Conservation (phyloP, 2,797 vertebrate genomes). For the Cichlasoma orientale region DNA sequence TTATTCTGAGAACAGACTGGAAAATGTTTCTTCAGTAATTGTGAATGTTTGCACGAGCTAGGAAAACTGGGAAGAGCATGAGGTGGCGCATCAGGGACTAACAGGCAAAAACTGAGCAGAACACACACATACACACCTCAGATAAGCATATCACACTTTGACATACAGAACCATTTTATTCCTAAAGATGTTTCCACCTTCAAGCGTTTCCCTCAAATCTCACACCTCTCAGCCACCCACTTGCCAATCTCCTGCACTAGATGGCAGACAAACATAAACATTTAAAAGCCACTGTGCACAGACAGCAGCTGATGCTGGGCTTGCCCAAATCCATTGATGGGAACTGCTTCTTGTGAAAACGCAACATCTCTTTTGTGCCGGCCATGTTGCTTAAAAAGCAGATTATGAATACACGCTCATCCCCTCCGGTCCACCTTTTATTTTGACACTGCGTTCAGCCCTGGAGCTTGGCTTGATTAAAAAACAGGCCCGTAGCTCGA, state of each 20-base stretch:
- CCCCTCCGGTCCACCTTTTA: constrained; percentile 35
- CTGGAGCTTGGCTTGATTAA: constrained; percentile 36
- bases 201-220: not conserved
- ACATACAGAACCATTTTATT: not conserved
- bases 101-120: not conserved
- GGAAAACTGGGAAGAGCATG: not conserved
- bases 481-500: constrained; percentile 37
- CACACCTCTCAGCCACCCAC: not conserved
- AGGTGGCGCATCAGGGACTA: not conserved
- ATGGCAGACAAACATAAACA: constrained; percentile 64
- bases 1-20: not conserved
- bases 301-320: not conserved
- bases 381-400: constrained; percentile 6
- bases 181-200: not conserved
- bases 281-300: not conserved
- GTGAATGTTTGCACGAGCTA: not conserved
- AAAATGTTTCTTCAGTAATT: not conserved
- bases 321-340: not conserved
- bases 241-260: constrained; percentile 55
- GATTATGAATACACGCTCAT: constrained; percentile 21
- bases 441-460: constrained; percentile 35
- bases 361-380: constrained; percentile 25
- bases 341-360: constrained; percentile 5
- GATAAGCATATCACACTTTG: not conserved
- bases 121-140: not conserved